phyloP scores from a whole-genome alignment of 2,888 invertebrate species.

The Drosophila niveifrons region DNA sequence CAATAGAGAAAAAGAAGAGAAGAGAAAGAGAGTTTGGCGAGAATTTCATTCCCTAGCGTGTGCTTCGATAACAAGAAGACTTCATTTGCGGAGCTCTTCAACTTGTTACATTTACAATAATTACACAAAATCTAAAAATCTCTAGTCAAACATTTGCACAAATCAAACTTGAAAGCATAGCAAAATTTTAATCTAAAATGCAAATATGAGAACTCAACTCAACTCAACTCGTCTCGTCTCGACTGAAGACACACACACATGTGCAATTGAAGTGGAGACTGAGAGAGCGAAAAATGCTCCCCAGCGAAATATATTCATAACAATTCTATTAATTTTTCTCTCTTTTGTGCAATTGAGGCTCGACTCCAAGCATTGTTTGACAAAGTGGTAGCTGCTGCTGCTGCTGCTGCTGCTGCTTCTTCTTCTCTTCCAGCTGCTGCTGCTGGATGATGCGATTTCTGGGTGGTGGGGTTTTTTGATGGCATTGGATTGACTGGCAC shows the following conservation, averaged over 20 bases:
- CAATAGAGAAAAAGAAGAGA: not conserved
- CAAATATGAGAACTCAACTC: conserved; percentile 52
- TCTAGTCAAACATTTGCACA: conserved; percentile 61
- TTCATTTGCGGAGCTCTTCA: conserved; percentile 45
- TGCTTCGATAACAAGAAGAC: conserved; percentile 40
- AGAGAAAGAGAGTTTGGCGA: not conserved
- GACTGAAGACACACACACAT: conserved; percentile 42
- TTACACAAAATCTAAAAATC: conserved; percentile 62
- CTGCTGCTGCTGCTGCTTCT: not conserved
- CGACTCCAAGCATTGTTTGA: conserved; percentile 49
- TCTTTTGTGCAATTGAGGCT: conserved; percentile 38
- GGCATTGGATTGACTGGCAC: conserved; percentile 50
- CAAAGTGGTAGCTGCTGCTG: conserved; percentile 26
- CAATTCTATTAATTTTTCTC: conserved; percentile 72
- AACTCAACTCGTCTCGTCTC: conserved; percentile 11
- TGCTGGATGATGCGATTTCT: conserved; percentile 2
- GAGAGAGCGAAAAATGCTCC: conserved; percentile 11
- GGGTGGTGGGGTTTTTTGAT: conserved; percentile 21
- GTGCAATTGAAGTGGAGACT: conserved; percentile 24
- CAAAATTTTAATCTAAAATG: conserved; percentile 66
- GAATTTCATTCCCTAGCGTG: conserved; percentile 21
- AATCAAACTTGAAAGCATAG: conserved; percentile 54
- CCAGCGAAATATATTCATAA: conserved; percentile 64
- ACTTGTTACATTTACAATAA: conserved; percentile 59
- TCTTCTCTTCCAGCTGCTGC: not conserved